Evolutionary conservation across 2,888 invertebrate species (phyloP), one percentile per base, ranked within the genome.

Genomic region (Eupithecia centaureata): DNA sequence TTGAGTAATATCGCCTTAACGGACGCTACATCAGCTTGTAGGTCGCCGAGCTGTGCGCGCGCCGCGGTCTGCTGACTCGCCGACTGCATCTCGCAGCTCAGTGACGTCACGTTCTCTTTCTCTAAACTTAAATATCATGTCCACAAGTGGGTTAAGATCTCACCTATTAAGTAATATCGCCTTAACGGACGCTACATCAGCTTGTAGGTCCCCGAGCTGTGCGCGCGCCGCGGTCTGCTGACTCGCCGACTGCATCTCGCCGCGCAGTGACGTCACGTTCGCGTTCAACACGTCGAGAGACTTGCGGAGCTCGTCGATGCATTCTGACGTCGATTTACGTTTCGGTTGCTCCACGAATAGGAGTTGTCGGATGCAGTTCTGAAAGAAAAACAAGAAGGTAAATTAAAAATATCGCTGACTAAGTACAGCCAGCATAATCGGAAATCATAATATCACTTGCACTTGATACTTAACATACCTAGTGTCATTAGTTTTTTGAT

Each of bases 131-230:
- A n/a, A n/a, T n/a, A n/a, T n/a, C n/a, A n/a, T n/a, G n/a, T n/a
- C n/a, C n/a, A n/a, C n/a, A n/a, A n/a, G n/a, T n/a, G n/a, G n/a
- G n/a, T 1, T n/a, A 54, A n/a, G n/a, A 54, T 27, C 81, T 80
- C 81, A 95, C 95, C 95, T 95, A 89, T 95, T 96, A 25, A 96
- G 89, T 57, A 96, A 85, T 63, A 96, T 94, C 64, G 96, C 96
- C 86, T 96, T 96, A 27, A 97, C 95, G 15, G 96, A 95, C 0
- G 95, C 93, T 47, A 97, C 89, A 78, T 97, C 96, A 61, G 94
- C 93, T 82, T 96, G 96, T 68, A 96, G 91, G 64, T 94, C 95
- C 73, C 94, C 94, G 12, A 96, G 88, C 78, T 96, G 95, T n/a
- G 94, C 93, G 65, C 94, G 87, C 57, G 95, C 79, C n/a, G 92